Conservation (phyloP, 2,888 invertebrate species). For the Nephrocerus scutellatus region DNA sequence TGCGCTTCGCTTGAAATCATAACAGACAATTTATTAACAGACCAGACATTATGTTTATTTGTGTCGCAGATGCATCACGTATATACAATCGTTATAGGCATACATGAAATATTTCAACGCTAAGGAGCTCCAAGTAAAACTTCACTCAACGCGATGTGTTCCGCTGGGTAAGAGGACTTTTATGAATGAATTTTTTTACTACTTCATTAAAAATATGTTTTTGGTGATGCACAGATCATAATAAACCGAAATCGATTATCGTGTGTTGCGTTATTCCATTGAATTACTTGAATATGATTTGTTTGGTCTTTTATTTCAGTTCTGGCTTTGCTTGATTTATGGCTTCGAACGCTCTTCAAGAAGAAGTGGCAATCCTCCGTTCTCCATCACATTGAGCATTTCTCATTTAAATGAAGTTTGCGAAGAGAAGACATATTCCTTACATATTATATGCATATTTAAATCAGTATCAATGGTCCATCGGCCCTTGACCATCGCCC, state of each 20-base stretch:
- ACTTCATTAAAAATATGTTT: slow-evolving; percentile 44
- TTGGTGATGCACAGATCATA: slow-evolving; percentile 27
- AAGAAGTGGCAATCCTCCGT: slow-evolving; percentile 9
- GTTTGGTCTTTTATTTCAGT: slow-evolving; percentile 32
- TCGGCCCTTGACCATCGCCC: background rate
- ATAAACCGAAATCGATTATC: slow-evolving; percentile 48
- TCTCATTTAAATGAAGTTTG: slow-evolving; percentile 11
- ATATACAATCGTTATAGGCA: too few relatives aligned
- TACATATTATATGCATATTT: slow-evolving; percentile 23
- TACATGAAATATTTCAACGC: too few relatives aligned
- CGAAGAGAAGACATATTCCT: slow-evolving; percentile 10
- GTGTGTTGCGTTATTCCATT: slow-evolving; percentile 35
- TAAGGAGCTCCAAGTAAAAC: too few relatives aligned
- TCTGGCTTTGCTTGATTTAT: slow-evolving; percentile 39
- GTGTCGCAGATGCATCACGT: too few relatives aligned
- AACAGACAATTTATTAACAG: too few relatives aligned
- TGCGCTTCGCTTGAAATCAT: too few relatives aligned
- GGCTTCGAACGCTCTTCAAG: slow-evolving; percentile 29
- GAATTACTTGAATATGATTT: slow-evolving; percentile 34
- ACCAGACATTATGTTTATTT: too few relatives aligned
- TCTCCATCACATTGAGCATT: slow-evolving; percentile 16
- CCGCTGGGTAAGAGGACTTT: slow-evolving; percentile 28
- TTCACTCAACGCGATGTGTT: background rate
- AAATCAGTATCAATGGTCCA: slow-evolving; percentile 10
- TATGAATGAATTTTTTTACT: slow-evolving; percentile 49